Conservation (phyloP, 2,888 invertebrate species). For the Thelaira solivaga region DNA sequence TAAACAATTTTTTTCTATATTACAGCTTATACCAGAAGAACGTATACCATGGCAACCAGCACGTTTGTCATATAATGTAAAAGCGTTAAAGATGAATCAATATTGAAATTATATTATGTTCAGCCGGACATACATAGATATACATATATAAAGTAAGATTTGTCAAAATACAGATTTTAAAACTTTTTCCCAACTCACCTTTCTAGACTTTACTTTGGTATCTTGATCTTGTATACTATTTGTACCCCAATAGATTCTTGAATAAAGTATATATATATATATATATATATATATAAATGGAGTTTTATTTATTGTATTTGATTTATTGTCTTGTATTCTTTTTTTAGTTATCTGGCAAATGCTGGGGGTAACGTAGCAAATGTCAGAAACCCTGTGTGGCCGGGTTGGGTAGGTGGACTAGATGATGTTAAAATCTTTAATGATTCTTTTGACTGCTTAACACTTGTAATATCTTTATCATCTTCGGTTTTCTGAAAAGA, state of each 20-base stretch:
- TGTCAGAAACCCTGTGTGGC: slow-evolving; percentile 98
- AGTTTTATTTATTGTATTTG: not conserved
- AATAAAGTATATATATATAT: slow-evolving; percentile 14
- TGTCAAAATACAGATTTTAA: not conserved
- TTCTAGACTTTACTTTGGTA: not conserved
- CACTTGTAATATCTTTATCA: slow-evolving; percentile 56
- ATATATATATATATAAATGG: no score
- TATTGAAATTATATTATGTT: not conserved
- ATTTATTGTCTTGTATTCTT: slow-evolving; percentile 11
- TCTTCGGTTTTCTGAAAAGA: slow-evolving; percentile 59
- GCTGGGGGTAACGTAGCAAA: slow-evolving; percentile 90
- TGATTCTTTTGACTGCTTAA: slow-evolving; percentile 75
- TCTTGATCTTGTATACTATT: not conserved
- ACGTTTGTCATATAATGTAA: slow-evolving; percentile 72
- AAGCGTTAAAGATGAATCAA: slow-evolving; percentile 28
- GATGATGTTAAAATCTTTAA: slow-evolving; percentile 82
- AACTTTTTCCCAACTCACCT: not conserved
- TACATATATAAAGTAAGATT: no score
- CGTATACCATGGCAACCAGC: slow-evolving; percentile 75
- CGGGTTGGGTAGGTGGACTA: slow-evolving; percentile 86
- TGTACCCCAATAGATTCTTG: not conserved
- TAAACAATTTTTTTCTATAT: not conserved
- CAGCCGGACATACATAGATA: no score
- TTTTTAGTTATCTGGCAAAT: slow-evolving; percentile 57
- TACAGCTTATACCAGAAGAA: slow-evolving; percentile 73